Evolutionary conservation across 1,140 invertebrate species (phyloP), one percentile per base, ranked within the genome.

Genomic region (Thalassaphorura encarpata): DNA sequence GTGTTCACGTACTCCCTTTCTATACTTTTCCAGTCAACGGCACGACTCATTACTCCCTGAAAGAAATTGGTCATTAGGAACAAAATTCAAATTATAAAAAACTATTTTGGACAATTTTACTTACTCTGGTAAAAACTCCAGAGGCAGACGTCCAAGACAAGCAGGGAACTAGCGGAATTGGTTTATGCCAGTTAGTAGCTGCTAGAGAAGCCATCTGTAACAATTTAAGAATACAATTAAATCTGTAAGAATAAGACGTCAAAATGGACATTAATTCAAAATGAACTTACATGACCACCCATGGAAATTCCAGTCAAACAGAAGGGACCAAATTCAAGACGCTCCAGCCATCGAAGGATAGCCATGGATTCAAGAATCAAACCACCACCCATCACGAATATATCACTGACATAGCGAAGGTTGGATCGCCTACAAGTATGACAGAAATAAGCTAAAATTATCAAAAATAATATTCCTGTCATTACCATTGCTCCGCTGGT

Each of bases 321-420:
- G 4, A 97, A 75, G 0, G 95, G 94, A 13, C 89, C 89, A 69
- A 85, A 87, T 21, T 85, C 84, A 68, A 88, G 78, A 48, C 80
- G 76, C 72, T 93, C 86, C 68, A 89, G 92, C 92, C 92, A 98
- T 73, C 93, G 83, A 42, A 98, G 79, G 47, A 99, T 75, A 23
- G 87, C 92, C 52, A 95, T 74, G 8, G 87, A 87, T 75, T 99
- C 96, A 58, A 97, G 76, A 39, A 98, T 90, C 43, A 99, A 74
- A 70, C 92, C 92, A 26, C 89, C 94, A 52, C 96, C 96, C 96
- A 99, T 99, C 46, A 99, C 89, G 80, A 99, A 97, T 67, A 99
- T 87, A 73, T 99, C 96, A 42, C 87, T 91, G 0, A 99, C 94
- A 77, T 97, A 91, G 66, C 88, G 84, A 26, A 99, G 77, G 70